These are phyloP conservation scores for Aricia artaxerxes DNA, from an alignment of 2,888 invertebrate genomes.

Conservation along the genomic window DNA sequence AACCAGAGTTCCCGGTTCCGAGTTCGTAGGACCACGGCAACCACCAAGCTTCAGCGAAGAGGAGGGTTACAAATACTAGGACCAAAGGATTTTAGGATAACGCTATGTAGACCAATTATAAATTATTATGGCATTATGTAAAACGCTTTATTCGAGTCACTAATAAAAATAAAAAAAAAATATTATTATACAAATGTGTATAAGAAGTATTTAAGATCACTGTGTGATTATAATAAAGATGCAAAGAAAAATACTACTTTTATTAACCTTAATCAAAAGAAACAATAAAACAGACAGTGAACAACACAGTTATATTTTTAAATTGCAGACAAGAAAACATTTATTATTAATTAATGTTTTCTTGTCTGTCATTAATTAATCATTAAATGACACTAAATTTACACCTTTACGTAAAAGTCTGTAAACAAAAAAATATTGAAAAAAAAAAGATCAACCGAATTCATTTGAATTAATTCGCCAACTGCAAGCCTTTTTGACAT, in stretches of 20 bases:
- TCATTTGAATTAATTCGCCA: too few relatives aligned
- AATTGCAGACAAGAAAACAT: too few relatives aligned
- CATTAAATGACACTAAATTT: too few relatives aligned
- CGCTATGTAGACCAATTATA: conserved; percentile 28
- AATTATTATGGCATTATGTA: neutral
- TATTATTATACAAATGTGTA: conserved; percentile 42
- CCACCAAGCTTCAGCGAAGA: conserved; percentile 70
- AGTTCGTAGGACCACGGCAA: conserved; percentile 65
- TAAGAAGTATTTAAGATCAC: conserved; percentile 41
- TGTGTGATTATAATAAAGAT: conserved; percentile 40
- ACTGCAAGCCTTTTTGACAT: too few relatives aligned
- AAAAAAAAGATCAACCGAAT: too few relatives aligned
- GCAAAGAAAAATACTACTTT: neutral
- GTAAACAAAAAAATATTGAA: too few relatives aligned
- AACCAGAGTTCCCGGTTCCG: conserved; percentile 55
- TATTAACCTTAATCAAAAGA: neutral
- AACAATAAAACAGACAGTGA: neutral
- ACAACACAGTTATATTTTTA: too few relatives aligned
- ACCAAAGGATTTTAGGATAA: conserved; percentile 47
- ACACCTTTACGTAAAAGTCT: too few relatives aligned
- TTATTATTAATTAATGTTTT: too few relatives aligned
- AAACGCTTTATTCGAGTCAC: conserved; percentile 36
- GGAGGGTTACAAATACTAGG: conserved; percentile 73
- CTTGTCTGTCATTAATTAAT: too few relatives aligned
- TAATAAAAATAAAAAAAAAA: conserved; percentile 42